These are phyloP conservation scores for Arctocebus calabarensis DNA, from an alignment of 2,797 vertebrate species.

Conservation along the genomic window DNA sequence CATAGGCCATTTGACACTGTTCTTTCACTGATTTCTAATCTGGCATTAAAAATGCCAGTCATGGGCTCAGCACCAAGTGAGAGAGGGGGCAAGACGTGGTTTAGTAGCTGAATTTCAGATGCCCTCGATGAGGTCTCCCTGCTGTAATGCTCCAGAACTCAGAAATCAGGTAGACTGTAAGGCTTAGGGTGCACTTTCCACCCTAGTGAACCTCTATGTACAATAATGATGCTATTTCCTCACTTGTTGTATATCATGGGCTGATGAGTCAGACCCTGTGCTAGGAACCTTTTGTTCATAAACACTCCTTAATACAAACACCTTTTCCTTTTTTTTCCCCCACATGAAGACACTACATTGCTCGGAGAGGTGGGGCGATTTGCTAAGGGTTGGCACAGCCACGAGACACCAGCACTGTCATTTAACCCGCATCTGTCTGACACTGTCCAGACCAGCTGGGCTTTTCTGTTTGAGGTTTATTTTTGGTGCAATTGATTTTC, in stretches of 20 bases:
- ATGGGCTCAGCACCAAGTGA: not conserved
- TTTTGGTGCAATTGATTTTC: not conserved
- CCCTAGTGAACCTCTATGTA: not conserved
- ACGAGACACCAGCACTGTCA: no score
- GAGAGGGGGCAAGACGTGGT: not conserved
- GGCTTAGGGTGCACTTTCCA: not conserved
- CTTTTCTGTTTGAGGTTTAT: not conserved
- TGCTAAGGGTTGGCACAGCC: not conserved
- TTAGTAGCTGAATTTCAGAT: not conserved
- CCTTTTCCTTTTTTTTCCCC: not conserved
- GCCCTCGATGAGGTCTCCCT: not conserved
- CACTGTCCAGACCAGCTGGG: not conserved
- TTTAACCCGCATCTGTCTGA: not conserved
- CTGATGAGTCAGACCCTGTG: not conserved
- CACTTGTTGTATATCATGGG: not conserved
- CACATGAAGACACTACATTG: not conserved
- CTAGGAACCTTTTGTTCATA: not conserved
- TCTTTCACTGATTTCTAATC: conserved; percentile 18
- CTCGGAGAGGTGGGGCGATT: not conserved
- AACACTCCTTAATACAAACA: not conserved
- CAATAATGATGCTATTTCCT: not conserved
- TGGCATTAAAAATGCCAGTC: conserved; percentile 21
- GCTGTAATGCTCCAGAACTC: not conserved
- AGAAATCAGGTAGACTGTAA: not conserved
- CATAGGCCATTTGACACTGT: not conserved